These are phyloP conservation scores for Numida meleagris DNA, from an alignment of 2,113 vertebrate species.

Conservation along the genomic window DNA sequence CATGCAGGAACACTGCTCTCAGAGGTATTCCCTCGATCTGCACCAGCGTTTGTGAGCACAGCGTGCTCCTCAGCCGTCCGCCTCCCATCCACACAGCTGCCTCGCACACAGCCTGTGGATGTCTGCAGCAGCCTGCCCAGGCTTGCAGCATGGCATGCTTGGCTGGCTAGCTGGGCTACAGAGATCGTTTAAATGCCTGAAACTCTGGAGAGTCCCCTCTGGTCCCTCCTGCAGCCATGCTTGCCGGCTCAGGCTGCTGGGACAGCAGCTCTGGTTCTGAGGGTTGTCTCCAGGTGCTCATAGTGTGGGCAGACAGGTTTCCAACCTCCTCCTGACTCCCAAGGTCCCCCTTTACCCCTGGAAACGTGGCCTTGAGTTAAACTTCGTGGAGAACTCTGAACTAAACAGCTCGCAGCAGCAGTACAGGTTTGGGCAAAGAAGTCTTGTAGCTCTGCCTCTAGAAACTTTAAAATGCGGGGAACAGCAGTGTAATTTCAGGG, in stretches of 20 bases:
- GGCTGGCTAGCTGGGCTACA: background rate
- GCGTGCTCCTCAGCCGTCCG: background rate
- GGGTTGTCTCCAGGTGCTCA: background rate
- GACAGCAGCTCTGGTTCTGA: background rate
- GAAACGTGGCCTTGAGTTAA: background rate
- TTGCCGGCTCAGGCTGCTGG: background rate
- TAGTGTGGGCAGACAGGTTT: background rate
- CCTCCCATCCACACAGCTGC: background rate
- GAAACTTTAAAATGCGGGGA: background rate
- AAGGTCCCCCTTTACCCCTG: background rate
- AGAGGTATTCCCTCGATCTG: accelerated
- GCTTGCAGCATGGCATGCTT: background rate
- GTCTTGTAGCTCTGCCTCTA: background rate
- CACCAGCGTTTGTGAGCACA: background rate
- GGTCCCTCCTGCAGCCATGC: background rate
- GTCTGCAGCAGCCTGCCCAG: slow-evolving; percentile 40
- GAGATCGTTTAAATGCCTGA: background rate
- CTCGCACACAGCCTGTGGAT: background rate
- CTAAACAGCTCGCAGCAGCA: background rate
- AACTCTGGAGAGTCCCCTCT: background rate
- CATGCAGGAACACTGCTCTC: accelerated
- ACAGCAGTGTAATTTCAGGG: background rate
- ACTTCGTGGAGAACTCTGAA: background rate
- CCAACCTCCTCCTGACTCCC: background rate
- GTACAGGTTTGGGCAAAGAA: slow-evolving; percentile 18